These are phyloP conservation scores for Gymnoscelis rufifasciata DNA, from an alignment of 2,888 invertebrate species.

Conservation along the genomic window DNA sequence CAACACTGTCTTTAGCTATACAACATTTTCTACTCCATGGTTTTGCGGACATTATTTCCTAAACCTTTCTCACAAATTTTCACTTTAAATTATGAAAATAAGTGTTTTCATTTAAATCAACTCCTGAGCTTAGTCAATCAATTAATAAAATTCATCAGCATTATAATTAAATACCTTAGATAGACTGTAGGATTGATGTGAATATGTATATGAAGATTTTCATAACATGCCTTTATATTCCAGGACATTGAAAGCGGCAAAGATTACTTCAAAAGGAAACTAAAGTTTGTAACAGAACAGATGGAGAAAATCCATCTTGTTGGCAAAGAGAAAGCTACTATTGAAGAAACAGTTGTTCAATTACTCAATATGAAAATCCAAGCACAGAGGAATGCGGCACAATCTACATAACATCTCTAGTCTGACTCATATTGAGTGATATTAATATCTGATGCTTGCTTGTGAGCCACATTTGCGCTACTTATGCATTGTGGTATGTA, in stretches of 20 bases:
- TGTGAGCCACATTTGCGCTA: not conserved
- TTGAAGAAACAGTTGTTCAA: slow-evolving; percentile 76
- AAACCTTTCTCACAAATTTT: too few species aligned
- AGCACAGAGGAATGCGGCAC: slow-evolving; percentile 41
- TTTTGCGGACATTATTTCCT: too few species aligned
- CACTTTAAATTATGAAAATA: too few species aligned
- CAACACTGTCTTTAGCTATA: too few species aligned
- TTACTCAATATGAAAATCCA: slow-evolving; percentile 83
- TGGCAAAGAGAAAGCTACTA: slow-evolving; percentile 89
- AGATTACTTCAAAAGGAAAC: slow-evolving; percentile 95
- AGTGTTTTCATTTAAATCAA: too few species aligned
- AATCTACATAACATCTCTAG: slow-evolving; percentile 22
- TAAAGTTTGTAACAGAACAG: slow-evolving; percentile 94
- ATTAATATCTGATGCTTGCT: slow-evolving; percentile 1
- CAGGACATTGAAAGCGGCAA: slow-evolving; percentile 89
- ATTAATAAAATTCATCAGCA: too few species aligned
- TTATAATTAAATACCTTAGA: too few species aligned
- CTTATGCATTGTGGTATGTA: not conserved
- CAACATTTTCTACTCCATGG: too few species aligned
- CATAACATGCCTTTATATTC: slow-evolving; percentile 23
- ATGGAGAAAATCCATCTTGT: slow-evolving; percentile 94
- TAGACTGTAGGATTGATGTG: too few species aligned
- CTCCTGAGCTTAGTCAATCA: too few species aligned
- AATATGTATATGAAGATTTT: too few species aligned
- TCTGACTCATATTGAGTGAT: not conserved